These are phyloP conservation scores for Actinemys pallida DNA, from an alignment of 2,113 vertebrate species.

Conservation along the genomic window DNA sequence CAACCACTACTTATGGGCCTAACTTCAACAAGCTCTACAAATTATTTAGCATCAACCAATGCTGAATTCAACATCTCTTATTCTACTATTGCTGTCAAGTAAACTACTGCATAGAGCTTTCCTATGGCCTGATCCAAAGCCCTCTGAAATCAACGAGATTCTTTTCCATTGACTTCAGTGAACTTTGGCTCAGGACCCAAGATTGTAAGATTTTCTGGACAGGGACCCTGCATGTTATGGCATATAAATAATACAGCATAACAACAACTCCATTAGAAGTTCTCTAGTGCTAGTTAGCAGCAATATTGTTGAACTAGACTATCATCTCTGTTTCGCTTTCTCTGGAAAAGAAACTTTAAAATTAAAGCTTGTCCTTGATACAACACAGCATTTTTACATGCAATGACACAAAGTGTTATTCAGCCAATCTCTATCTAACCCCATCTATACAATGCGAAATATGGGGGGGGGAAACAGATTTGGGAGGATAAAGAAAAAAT, in stretches of 20 bases:
- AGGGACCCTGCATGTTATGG: neutral
- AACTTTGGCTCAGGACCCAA: neutral
- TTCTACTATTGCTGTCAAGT: neutral
- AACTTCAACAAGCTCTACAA: neutral
- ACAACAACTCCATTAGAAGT: neutral
- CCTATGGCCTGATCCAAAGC: neutral
- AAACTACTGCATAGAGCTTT: neutral
- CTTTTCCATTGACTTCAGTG: neutral
- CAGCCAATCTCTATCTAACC: neutral
- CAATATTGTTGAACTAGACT: neutral
- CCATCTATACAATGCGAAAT: neutral
- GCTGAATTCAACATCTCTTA: neutral
- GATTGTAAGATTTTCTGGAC: neutral
- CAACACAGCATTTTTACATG: neutral
- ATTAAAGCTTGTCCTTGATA: neutral
- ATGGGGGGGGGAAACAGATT: neutral
- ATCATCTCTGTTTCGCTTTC: neutral
- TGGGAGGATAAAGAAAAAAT: neutral
- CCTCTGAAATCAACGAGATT: neutral
- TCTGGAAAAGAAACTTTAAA: conserved; percentile 4
- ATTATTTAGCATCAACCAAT: neutral
- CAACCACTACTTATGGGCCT: neutral
- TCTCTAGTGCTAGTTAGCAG: neutral
- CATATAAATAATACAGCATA: neutral
- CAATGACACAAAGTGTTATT: neutral